Conservation (phyloP, 2,888 invertebrate species). For the Danaus chrysippus region DNA sequence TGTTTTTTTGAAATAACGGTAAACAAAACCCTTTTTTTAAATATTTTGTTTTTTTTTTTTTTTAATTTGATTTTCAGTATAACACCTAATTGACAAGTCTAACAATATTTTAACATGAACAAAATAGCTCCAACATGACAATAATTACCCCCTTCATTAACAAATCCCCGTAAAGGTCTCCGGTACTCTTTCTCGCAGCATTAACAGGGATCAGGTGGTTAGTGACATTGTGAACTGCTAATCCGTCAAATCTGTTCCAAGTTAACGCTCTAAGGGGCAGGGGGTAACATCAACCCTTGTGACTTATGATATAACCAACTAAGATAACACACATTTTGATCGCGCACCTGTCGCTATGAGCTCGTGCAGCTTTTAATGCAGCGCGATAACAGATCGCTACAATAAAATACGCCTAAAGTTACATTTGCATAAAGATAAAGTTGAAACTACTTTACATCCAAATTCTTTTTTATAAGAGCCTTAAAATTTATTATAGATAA, state of each 20-base stretch:
- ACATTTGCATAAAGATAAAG: conserved; percentile 35
- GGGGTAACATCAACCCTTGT: conserved; percentile 29
- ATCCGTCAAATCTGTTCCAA: conserved; percentile 49
- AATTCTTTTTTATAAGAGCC: no score
- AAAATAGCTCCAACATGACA: background rate
- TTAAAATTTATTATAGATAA: conserved; percentile 26
- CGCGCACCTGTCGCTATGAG: conserved; percentile 37
- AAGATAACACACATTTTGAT: conserved; percentile 39
- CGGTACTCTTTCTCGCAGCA: conserved; percentile 35
- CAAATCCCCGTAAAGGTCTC: conserved; percentile 9
- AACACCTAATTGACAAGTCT: background rate
- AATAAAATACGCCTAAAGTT: conserved; percentile 32
- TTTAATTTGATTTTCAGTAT: no score
- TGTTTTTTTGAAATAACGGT: no score
- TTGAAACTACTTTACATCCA: conserved; percentile 27
- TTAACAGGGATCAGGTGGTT: conserved; percentile 40
- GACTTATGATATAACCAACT: conserved; percentile 35
- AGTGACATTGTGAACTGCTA: conserved; percentile 37
- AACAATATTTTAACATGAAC: background rate
- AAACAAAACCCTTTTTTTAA: no score
- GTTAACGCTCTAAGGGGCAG: conserved; percentile 37
- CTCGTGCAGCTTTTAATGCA: conserved; percentile 33
- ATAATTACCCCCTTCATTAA: background rate
- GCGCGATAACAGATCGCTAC: conserved; percentile 39
- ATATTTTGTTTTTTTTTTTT: no score